phyloP scores from a whole-genome alignment of 1,140 invertebrate species.

The Drosophila trapezifrons region DNA sequence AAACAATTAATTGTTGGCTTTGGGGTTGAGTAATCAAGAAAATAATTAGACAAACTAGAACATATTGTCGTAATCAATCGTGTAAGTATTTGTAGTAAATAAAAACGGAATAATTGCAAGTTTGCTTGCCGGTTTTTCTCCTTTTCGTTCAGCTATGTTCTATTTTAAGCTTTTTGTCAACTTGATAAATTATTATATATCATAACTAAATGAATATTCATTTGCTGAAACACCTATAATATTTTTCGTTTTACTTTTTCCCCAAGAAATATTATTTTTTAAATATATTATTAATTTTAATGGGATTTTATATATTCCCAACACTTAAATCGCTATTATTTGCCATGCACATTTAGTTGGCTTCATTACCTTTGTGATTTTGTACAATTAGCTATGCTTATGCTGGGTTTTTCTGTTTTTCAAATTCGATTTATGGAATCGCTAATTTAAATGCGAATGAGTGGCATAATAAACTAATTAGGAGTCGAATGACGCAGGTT shows the following conservation, averaged over 20 bases:
- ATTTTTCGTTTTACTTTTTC: background rate
- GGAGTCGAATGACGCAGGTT: conserved; percentile 49
- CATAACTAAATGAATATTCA: background rate
- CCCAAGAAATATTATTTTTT: background rate
- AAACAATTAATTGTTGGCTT: background rate
- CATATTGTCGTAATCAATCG: background rate
- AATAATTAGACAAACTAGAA: background rate
- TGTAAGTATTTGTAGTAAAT: background rate
- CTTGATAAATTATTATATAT: conserved; percentile 1
- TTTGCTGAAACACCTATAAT: conserved; percentile 7
- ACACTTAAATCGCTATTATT: background rate
- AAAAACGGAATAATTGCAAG: background rate
- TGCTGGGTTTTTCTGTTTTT: conserved; percentile 47
- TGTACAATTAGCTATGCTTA: conserved; percentile 33
- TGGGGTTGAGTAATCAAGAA: background rate
- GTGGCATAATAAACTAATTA: conserved; percentile 45
- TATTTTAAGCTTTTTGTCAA: conserved; percentile 12
- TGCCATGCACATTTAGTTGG: conserved; percentile 2
- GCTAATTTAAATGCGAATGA: conserved; percentile 38
- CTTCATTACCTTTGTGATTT: conserved; percentile 1
- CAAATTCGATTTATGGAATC: conserved; percentile 23
- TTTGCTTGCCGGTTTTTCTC: conserved; percentile 1
- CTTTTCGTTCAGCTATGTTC: background rate
- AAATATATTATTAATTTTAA: conserved; percentile 10
- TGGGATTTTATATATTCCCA: background rate